These are phyloP conservation scores for Nephrotoma appendiculata DNA, from an alignment of 2,888 invertebrate genomes.

Conservation along the genomic window DNA sequence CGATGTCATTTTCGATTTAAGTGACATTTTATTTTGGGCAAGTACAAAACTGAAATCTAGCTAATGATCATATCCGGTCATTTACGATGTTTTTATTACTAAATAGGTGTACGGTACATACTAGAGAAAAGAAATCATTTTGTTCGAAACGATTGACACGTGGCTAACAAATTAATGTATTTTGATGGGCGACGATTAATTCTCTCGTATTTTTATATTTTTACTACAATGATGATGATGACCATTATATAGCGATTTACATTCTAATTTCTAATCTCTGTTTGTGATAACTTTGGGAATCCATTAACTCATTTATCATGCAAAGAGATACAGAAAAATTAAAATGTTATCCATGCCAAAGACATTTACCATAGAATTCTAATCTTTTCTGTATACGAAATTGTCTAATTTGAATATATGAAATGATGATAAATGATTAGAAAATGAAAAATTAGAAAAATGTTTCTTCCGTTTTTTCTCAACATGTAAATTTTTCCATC, in stretches of 20 bases:
- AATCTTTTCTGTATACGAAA: background rate
- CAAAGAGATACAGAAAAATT: background rate
- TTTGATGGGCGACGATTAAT: background rate
- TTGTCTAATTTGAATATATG: background rate
- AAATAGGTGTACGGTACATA: background rate
- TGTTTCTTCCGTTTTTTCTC: background rate
- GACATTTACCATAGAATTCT: background rate
- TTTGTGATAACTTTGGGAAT: background rate
- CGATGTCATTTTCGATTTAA: background rate
- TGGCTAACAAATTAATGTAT: background rate
- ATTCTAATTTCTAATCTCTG: background rate
- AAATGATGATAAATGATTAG: background rate
- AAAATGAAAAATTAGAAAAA: background rate
- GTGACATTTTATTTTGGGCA: background rate
- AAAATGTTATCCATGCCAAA: background rate
- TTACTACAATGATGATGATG: background rate
- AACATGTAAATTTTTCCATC: background rate
- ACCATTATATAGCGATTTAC: background rate
- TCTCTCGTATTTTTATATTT: background rate
- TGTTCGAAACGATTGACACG: background rate
- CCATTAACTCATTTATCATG: background rate
- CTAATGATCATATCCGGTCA: background rate
- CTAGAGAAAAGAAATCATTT: background rate
- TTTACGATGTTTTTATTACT: background rate
- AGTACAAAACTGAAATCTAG: background rate